Conservation (phyloP, 2,888 invertebrate genomes). For the Scaptomyza parva region DNA sequence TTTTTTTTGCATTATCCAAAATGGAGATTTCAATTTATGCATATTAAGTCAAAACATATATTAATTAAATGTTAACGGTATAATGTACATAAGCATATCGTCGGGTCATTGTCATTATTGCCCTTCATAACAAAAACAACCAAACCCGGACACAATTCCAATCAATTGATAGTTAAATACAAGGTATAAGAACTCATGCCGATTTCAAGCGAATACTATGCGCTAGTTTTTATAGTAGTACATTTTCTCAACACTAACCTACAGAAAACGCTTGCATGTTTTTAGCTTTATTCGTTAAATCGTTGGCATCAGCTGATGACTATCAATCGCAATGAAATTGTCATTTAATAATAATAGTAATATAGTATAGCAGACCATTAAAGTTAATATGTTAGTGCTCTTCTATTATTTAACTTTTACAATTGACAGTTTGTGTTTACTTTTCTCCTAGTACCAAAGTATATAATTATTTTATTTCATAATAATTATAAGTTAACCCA, state of each 20-base stretch:
- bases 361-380: no score
- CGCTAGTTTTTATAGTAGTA: no score
- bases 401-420: neutral
- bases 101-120: slow-evolving; percentile 49
- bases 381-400: neutral
- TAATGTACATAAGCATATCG: slow-evolving; percentile 17
- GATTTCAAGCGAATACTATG: no score
- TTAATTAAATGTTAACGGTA: slow-evolving; percentile 22
- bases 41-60: slow-evolving; percentile 24
- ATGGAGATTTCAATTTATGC: neutral
- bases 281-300: no score
- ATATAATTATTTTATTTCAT: neutral
- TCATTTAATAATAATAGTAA: no score
- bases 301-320: no score
- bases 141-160: neutral
- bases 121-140: slow-evolving; percentile 24
- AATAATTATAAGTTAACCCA: slow-evolving; percentile 2
- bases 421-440: neutral
- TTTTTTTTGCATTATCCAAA: neutral
- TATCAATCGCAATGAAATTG: no score
- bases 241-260: no score
- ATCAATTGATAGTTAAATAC: neutral
- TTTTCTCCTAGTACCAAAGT: neutral
- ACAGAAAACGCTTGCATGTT: no score
- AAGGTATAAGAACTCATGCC: no score